Conservation (phyloP, 2,797 vertebrate species). For the Gymnothorax javanicus region DNA sequence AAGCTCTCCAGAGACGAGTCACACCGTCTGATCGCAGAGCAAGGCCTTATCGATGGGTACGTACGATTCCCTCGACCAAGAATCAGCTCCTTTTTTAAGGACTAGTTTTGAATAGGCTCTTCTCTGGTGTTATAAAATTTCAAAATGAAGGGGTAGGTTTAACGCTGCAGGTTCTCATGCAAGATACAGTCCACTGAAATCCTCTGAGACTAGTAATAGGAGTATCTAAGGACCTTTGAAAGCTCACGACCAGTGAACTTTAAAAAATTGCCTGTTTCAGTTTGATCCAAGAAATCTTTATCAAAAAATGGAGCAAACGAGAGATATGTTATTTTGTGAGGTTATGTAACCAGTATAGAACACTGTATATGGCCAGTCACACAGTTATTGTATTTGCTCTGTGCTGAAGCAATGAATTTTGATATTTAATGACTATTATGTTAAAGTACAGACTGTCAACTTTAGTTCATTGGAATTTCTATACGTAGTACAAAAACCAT, state of each 20-base stretch:
- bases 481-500: neutral
- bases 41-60: constrained; percentile 94
- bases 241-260: neutral
- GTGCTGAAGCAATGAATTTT: too few species aligned
- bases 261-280: neutral
- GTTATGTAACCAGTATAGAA: neutral
- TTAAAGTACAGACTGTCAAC: too few species aligned
- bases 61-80: constrained; percentile 35
- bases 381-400: too few species aligned
- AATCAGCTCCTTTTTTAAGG: neutral
- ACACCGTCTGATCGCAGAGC: constrained; percentile 88
- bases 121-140: neutral
- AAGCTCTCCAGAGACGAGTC: constrained; percentile 93
- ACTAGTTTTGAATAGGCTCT: neutral
- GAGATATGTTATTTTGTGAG: neutral
- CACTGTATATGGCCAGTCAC: too few species aligned
- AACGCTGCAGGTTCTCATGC: neutral
- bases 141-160: neutral
- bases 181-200: neutral
- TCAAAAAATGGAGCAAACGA: neutral
- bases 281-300: neutral
- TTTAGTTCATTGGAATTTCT: too few species aligned
- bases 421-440: too few species aligned
- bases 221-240: neutral
- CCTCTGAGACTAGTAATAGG: neutral